Percentiles rank a stretch among this genome's conserved stretches.
phyloP scores from a whole-genome alignment of 2,113 vertebrate genomes.

The Chaenocephalus aceratus region DNA sequence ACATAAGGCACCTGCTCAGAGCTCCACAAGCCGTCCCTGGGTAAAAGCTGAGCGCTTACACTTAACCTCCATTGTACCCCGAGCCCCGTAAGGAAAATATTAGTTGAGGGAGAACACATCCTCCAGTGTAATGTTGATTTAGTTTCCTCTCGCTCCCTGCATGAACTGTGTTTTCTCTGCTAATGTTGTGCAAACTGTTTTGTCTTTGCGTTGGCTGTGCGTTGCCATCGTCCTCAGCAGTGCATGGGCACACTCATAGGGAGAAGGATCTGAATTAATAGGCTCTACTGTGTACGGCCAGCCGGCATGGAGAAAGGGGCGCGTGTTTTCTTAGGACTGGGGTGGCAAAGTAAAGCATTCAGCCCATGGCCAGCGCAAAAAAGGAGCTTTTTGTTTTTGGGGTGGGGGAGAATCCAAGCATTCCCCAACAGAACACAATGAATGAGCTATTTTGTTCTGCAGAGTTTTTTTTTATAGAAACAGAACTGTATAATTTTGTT shows the following conservation, averaged over 20 bases:
- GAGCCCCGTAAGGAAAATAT: conserved; percentile 71
- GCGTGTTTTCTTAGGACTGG: conserved; percentile 98
- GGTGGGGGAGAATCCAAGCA: conserved; percentile 87
- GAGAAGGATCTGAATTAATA: conserved; percentile 91
- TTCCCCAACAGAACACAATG: conserved; percentile 94
- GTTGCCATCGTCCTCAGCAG: conserved; percentile 88
- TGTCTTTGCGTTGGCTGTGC: conserved; percentile 96
- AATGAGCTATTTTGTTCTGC: conserved; percentile 93
- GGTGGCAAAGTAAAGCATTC: conserved; percentile 99
- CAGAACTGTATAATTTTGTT: conserved; percentile 83
- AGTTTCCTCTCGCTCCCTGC: conserved; percentile 70
- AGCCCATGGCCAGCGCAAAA: conserved; percentile 89
- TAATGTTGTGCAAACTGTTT: conserved; percentile 99
- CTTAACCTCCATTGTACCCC: conserved; percentile 71
- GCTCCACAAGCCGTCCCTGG: conserved; percentile 47
- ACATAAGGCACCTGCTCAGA: conserved; percentile 75
- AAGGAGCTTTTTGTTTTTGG: conserved; percentile 97
- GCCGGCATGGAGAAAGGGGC: conserved; percentile 91
- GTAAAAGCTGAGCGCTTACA: conserved; percentile 47
- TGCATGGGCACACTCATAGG: conserved; percentile 79
- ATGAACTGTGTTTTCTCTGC: conserved; percentile 82
- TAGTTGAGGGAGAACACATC: conserved; percentile 81
- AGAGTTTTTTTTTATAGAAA: conserved; percentile 84
- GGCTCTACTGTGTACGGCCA: conserved; percentile 92
- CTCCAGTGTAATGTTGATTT: conserved; percentile 79